phyloP scores from a whole-genome alignment of 1,140 invertebrate species.

The Drosophila hydei region DNA sequence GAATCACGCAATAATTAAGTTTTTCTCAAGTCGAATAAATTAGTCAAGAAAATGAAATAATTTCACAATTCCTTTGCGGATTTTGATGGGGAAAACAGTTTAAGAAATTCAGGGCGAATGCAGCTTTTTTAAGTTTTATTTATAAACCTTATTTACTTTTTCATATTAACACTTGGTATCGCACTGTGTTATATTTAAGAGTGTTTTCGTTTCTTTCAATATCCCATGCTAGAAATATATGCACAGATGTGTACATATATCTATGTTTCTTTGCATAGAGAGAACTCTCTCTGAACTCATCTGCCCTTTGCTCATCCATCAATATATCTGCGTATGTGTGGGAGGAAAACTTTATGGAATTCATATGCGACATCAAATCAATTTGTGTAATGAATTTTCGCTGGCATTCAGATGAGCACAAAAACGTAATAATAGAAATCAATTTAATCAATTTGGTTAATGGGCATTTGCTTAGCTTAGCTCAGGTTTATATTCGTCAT shows the following conservation, averaged over 20 bases:
- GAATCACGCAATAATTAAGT: too few relatives aligned
- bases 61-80: background rate
- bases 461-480: conserved; percentile 16
- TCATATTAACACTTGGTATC: conserved; percentile 6
- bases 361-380: conserved; percentile 35
- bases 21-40: too few relatives aligned
- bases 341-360: background rate
- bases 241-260: background rate
- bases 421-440: conserved; percentile 21
- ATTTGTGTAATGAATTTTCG: conserved; percentile 73
- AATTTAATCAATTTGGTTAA: conserved; percentile 70
- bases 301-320: conserved; percentile 25
- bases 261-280: background rate
- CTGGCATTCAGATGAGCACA: conserved; percentile 50
- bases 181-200: background rate
- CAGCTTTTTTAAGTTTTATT: conserved; percentile 1
- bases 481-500: too few relatives aligned
- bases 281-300: conserved; percentile 5
- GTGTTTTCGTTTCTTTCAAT: background rate
- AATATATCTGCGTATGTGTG: background rate
- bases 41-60: too few relatives aligned
- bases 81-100: background rate
- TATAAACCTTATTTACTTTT: conserved; percentile 14
- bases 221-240: background rate
- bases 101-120: background rate